A percentile compares a stretch with the other conserved stretches of the same genome.
Evolutionary conservation across 2,888 invertebrate species (phyloP).

Genomic region (Apamea anceps): DNA sequence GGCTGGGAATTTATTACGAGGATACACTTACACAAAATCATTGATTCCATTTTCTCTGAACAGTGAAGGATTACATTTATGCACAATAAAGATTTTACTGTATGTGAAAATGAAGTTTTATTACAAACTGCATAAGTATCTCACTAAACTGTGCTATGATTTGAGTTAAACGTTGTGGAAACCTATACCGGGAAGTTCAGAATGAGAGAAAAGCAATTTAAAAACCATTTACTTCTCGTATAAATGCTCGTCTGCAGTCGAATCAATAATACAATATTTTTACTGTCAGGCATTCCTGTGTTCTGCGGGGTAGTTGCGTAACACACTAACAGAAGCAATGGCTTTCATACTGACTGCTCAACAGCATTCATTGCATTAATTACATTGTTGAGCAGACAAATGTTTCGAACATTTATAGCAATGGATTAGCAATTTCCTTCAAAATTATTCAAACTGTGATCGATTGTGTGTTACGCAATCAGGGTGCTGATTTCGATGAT

Average conservation of each 20-base stretch:
- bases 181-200: background rate
- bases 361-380: background rate
- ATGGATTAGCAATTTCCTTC: background rate
- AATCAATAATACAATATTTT: background rate
- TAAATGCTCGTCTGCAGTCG: background rate
- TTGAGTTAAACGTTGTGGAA: background rate
- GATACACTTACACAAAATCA: background rate
- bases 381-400: background rate
- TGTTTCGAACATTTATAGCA: background rate
- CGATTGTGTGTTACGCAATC: background rate
- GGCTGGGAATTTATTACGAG: conserved; percentile 4
- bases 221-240: background rate
- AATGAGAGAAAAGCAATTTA: conserved; percentile 10
- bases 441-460: background rate
- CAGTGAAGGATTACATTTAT: conserved; percentile 19
- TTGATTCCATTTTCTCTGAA: conserved; percentile 7
- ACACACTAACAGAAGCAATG: background rate
- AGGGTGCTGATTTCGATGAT: no score
- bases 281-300: background rate
- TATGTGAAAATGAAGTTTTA: background rate
- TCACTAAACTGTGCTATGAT: background rate
- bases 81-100: conserved; percentile 17
- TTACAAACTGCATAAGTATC: conserved; percentile 19
- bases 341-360: background rate
- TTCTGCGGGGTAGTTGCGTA: background rate